Conservation (phyloP, 2,888 invertebrate species). For the Agapostemon virescens region DNA sequence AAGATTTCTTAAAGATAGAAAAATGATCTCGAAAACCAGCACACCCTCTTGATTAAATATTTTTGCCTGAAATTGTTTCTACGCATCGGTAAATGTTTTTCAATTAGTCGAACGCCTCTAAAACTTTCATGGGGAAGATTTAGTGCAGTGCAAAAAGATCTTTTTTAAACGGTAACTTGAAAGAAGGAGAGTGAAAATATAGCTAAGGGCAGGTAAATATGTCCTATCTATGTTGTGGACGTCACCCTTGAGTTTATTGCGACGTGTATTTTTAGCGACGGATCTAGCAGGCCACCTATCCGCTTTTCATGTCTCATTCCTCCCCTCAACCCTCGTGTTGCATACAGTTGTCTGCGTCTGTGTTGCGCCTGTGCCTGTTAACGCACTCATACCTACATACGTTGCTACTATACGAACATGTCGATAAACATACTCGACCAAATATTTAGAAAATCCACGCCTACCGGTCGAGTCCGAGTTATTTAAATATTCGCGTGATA, state of each 20-base stretch:
- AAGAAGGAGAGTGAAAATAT: conserved; percentile 59
- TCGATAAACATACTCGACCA: conserved; percentile 69
- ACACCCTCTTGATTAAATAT: background rate
- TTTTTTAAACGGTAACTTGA: conserved; percentile 41
- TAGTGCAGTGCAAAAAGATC: conserved; percentile 4
- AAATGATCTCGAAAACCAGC: background rate
- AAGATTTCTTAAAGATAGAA: background rate
- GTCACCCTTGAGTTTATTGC: conserved; percentile 73
- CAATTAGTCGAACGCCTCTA: background rate
- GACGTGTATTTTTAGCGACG: conserved; percentile 70
- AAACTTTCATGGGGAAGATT: background rate
- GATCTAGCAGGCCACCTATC: conserved; percentile 66
- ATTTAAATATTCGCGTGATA: conserved; percentile 46
- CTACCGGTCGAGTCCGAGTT: conserved; percentile 52
- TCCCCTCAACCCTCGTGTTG: conserved; percentile 48
- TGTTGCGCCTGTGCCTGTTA: conserved; percentile 23
- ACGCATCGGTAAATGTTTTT: background rate
- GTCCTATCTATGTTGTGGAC: conserved; percentile 62
- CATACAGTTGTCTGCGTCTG: conserved; percentile 27
- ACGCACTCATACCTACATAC: conserved; percentile 23
- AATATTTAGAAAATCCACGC: conserved; percentile 69
- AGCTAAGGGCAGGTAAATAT: conserved; percentile 61
- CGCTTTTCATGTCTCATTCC: conserved; percentile 62
- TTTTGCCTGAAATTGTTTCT: background rate
- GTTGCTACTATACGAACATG: conserved; percentile 33